These are phyloP conservation scores for Bombus confusus DNA, from an alignment of 1,140 invertebrate genomes.

Conservation along the genomic window DNA sequence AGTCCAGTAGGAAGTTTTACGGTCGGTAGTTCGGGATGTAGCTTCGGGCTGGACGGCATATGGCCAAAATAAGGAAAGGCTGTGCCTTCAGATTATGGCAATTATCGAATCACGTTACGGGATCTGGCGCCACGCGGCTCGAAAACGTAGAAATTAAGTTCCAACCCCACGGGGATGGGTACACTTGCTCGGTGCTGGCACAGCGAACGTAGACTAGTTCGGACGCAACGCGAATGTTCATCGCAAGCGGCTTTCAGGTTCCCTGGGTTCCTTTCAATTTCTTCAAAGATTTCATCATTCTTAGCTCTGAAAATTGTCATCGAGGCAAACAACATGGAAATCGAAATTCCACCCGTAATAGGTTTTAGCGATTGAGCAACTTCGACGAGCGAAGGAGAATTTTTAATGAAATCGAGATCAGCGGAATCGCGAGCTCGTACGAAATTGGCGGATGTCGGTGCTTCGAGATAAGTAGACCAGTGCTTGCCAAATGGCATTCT, in stretches of 20 bases:
- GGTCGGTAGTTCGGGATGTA: slow-evolving; percentile 65
- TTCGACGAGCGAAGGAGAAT: not conserved
- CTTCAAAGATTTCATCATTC: not conserved
- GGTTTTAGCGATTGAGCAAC: not conserved
- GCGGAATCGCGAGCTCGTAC: too few relatives aligned
- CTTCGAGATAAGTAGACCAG: not conserved
- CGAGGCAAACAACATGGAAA: not conserved
- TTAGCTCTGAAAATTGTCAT: not conserved
- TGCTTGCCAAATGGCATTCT: too few relatives aligned
- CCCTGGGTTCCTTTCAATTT: not conserved
- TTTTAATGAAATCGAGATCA: not conserved
- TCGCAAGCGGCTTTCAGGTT: too few relatives aligned
- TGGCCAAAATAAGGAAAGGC: slow-evolving; percentile 74
- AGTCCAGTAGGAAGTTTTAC: slow-evolving; percentile 72
- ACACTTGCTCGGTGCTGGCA: not conserved
- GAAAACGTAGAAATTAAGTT: slow-evolving; percentile 29
- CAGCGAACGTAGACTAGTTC: not conserved
- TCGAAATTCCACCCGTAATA: not conserved
- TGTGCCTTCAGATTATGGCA: slow-evolving; percentile 71
- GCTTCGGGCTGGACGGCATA: slow-evolving; percentile 67
- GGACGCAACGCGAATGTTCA: not conserved
- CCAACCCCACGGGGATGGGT: not conserved
- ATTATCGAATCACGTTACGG: slow-evolving; percentile 78
- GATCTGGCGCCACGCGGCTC: slow-evolving; percentile 53
- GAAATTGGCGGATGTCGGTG: not conserved